Evolutionary conservation across 2,888 invertebrate species (phyloP).

Genomic region (Oxystoma pomonae): DNA sequence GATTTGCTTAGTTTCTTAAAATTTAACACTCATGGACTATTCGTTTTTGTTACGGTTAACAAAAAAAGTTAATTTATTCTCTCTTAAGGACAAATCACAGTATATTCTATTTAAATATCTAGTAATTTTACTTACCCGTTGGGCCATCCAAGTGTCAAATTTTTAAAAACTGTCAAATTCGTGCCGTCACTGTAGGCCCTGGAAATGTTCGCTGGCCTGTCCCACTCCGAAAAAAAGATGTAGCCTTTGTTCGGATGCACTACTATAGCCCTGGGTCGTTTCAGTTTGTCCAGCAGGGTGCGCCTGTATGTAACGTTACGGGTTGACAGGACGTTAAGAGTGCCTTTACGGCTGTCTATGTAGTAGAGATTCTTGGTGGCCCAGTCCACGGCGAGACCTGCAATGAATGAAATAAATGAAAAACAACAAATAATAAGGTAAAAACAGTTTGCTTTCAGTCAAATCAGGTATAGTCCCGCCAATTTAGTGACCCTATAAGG

Average conservation of each 20-base stretch:
- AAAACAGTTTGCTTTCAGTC: too few relatives aligned
- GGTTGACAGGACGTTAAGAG: conserved; percentile 87
- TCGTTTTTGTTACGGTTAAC: too few relatives aligned
- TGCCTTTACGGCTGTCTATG: conserved; percentile 91
- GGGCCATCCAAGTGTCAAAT: conserved; percentile 94
- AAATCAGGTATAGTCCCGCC: too few relatives aligned
- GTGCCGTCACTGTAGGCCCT: conserved; percentile 88
- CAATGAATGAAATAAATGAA: too few relatives aligned
- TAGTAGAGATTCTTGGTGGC: conserved; percentile 92
- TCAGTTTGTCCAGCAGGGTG: conserved; percentile 80
- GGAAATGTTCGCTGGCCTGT: conserved; percentile 93
- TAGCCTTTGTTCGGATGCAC: conserved; percentile 94
- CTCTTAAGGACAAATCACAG: too few relatives aligned
- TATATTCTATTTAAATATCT: too few relatives aligned
- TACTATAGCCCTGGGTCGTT: conserved; percentile 92
- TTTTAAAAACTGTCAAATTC: conserved; percentile 80
- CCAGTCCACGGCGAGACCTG: conserved; percentile 95
- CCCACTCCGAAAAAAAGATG: conserved; percentile 96
- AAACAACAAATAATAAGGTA: too few relatives aligned
- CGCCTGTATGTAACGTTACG: conserved; percentile 79
- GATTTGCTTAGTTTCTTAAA: too few relatives aligned
- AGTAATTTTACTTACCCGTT: conserved; percentile 60
- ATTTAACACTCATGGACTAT: too few relatives aligned
- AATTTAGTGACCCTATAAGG: too few relatives aligned
- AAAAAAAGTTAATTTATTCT: too few relatives aligned